These are phyloP conservation scores for Drosophila pegasa DNA, from an alignment of 2,888 invertebrate species.

Conservation along the genomic window DNA sequence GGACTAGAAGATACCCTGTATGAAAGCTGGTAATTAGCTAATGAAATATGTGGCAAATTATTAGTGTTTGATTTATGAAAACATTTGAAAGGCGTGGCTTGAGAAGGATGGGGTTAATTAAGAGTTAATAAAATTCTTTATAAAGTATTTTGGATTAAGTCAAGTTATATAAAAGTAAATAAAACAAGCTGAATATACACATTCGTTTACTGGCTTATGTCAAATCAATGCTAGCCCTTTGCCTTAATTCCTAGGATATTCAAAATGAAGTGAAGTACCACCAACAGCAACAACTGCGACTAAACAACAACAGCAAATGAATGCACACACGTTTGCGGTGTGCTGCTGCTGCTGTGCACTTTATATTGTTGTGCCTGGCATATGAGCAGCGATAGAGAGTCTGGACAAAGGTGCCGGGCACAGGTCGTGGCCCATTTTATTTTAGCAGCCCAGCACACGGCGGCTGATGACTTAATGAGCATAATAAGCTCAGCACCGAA, in stretches of 20 bases:
- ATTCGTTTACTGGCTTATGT: neutral
- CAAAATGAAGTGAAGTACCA: slow-evolving; percentile 52
- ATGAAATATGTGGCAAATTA: neutral
- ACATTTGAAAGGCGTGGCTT: no score
- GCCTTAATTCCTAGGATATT: slow-evolving; percentile 20
- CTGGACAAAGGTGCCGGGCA: slow-evolving; percentile 24
- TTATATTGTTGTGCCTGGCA: slow-evolving; percentile 59
- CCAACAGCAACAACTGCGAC: slow-evolving; percentile 28
- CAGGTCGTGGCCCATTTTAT: slow-evolving; percentile 45
- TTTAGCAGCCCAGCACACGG: slow-evolving; percentile 10
- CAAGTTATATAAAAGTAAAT: no score
- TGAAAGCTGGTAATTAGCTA: neutral
- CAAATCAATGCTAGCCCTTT: neutral
- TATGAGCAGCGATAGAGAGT: slow-evolving; percentile 25
- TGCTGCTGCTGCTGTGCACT: slow-evolving; percentile 52
- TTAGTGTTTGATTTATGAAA: neutral
- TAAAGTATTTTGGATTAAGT: no score
- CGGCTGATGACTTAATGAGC: slow-evolving; percentile 78
- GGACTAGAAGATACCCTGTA: slow-evolving; percentile 22
- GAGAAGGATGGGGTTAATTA: no score
- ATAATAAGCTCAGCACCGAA: slow-evolving; percentile 78
- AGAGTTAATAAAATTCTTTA: no score
- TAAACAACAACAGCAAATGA: slow-evolving; percentile 62
- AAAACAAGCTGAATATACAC: no score
- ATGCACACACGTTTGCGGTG: slow-evolving; percentile 69